Evolutionary conservation across 2,888 invertebrate species (phyloP), one percentile per base, ranked within the genome.

Genomic region (Callyntrura sp.): DNA sequence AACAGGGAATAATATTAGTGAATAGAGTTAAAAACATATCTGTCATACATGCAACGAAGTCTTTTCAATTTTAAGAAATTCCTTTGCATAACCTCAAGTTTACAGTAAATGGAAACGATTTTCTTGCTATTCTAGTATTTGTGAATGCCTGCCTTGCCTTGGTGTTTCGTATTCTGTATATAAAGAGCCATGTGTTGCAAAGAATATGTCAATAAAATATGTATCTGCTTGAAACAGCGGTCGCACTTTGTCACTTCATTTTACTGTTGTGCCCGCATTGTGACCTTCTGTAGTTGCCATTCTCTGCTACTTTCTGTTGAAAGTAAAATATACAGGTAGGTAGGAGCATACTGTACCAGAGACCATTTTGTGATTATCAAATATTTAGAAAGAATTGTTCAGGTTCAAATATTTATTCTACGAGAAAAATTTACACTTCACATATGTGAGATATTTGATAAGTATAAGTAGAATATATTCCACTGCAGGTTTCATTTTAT

Each of bases 341-440:
- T 65, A 5, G 9, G 45, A 2, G 3, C 35, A 35, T 35, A 35
- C 35, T 35, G 2, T 35, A 35, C 35, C 35, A 35, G 3, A 35
- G 2, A 20, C 23, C 45, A 73, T 17, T 73, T 45, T 20, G 43
- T 73, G 73, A 48, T 45, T 20, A 73, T 73, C 43, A 73, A 73
- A 73, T 73, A 73, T 73, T 73, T 73, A 73, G 17, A 0, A 5
- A 45, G 25, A 70, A 45, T 43, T 17, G 35, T 2, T 17, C 11
- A 3, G 51, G 51, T 23, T 20, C 28, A n/a, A 17, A 1, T 25
- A 14, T 65, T 28, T 35, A 65, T 35, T 65, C 23, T 14, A 65
- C 11, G 14, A 28, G n/a, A n/a, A n/a, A n/a, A 28, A 60, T 8
- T 17, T 2, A 23, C 11, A 6, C 23, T 8, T n/a, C n/a, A n/a